Evolutionary conservation across 2,888 invertebrate genomes (phyloP).

Genomic region (Lasiommata megera): DNA sequence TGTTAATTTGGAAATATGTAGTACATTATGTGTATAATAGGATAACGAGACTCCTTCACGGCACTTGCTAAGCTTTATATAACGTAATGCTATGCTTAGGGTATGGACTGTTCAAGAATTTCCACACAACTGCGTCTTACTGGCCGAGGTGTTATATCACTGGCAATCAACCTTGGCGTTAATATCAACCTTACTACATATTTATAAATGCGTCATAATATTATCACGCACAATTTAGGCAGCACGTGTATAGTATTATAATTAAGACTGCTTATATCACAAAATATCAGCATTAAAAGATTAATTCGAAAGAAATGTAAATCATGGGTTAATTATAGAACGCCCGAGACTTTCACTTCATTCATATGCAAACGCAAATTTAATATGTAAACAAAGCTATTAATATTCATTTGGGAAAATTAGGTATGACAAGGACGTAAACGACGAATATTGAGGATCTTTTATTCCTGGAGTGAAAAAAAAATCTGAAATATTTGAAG

Average conservation of each 20-base stretch:
- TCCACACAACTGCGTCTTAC: not conserved
- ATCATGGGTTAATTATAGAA: conserved; percentile 4
- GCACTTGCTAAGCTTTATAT: not conserved
- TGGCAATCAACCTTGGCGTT: conserved; percentile 54
- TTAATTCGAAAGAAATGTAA: conserved; percentile 1
- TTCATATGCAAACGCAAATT: conserved; percentile 5
- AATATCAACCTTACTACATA: conserved; percentile 57
- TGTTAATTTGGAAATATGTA: not conserved
- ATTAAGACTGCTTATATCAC: conserved; percentile 5
- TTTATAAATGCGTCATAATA: conserved; percentile 46
- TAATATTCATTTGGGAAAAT: not conserved
- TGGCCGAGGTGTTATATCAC: conserved; percentile 16
- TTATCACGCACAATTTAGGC: conserved; percentile 42
- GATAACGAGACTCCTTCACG: not conserved
- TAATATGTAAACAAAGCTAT: not conserved
- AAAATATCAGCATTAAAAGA: not conserved
- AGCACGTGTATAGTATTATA: conserved; percentile 8
- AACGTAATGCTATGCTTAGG: not conserved
- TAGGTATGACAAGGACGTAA: not conserved
- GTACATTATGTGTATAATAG: not conserved
- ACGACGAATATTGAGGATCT: too few species aligned
- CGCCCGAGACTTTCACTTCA: conserved; percentile 7
- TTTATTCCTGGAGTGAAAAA: too few species aligned
- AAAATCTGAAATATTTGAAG: too few species aligned
- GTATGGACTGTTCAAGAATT: not conserved